Conservation (phyloP, 2,888 invertebrate species). For the Stegophylla sp. region DNA sequence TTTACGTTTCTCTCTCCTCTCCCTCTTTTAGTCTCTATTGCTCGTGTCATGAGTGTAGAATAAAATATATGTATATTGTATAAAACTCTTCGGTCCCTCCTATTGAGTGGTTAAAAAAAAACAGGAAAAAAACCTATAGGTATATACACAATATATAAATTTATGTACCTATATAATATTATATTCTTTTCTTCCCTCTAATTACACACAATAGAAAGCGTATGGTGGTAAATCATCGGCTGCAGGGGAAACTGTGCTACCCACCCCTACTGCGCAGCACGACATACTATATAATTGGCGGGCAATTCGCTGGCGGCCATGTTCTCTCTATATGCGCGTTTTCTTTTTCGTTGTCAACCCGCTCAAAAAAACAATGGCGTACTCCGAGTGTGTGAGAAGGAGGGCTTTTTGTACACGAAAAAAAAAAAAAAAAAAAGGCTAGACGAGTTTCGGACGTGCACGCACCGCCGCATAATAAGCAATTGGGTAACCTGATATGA, state of each 20-base stretch:
- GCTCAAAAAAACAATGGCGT: constrained; percentile 56
- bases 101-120: constrained; percentile 10
- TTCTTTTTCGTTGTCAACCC: constrained; percentile 48
- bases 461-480: constrained; percentile 42
- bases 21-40: not conserved
- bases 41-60: not conserved
- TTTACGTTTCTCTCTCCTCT: not conserved
- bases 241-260: constrained; percentile 19
- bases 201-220: constrained; percentile 51
- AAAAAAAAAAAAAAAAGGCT: constrained; percentile 46
- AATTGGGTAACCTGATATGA: constrained; percentile 51
- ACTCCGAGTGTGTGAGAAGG: not conserved
- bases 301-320: constrained; percentile 56
- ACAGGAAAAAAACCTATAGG: constrained; percentile 1
- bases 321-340: constrained; percentile 20
- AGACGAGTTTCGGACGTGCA: constrained; percentile 42
- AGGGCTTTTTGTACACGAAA: constrained; percentile 2
- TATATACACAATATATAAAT: not conserved
- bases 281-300: constrained; percentile 51
- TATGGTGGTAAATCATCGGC: constrained; percentile 46
- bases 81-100: not conserved
- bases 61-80: constrained; percentile 25
- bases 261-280: constrained; percentile 26
- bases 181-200: constrained; percentile 47
- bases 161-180: constrained; percentile 12